A percentile compares a stretch with the other conserved stretches of the same genome.
Conservation (phyloP, 2,888 invertebrate genomes). For the Tetragonisca angustula region DNA sequence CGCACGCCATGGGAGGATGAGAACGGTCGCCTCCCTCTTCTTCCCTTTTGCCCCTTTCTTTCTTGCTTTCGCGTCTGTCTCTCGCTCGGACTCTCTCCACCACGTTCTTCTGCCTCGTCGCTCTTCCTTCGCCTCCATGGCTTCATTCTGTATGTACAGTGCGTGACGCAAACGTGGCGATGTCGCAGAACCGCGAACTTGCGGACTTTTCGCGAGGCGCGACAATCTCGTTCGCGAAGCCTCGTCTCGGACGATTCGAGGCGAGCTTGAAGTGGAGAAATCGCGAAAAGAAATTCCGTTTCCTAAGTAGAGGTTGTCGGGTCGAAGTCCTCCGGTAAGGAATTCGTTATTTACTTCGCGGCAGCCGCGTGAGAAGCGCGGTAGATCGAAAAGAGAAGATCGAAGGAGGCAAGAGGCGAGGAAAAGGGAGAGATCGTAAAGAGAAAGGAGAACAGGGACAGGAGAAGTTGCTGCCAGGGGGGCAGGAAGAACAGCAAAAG, state of each 20-base stretch:
- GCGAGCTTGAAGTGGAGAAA: neutral
- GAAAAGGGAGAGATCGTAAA: neutral
- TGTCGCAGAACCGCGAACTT: conserved; percentile 65
- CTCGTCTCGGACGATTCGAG: neutral
- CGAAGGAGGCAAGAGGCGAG: neutral
- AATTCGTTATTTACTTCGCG: conserved; percentile 40
- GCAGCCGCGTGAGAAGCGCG: conserved; percentile 20
- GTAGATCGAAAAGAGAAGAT: conserved; percentile 18
- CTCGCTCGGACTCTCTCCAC: conserved; percentile 4
- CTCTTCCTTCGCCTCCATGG: conserved; percentile 33
- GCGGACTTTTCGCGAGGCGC: conserved; percentile 50
- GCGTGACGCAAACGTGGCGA: conserved; percentile 70
- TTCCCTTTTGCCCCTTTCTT: conserved; percentile 34
- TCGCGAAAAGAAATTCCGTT: neutral
- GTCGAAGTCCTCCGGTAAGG: conserved; percentile 28
- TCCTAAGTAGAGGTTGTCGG: neutral
- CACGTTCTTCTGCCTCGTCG: neutral
- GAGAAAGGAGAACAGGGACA: neutral
- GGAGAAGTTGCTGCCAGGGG: neutral
- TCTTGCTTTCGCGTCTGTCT: conserved; percentile 1
- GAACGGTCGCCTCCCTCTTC: neutral
- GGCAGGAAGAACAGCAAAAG: neutral
- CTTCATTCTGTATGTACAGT: conserved; percentile 67
- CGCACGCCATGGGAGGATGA: conserved; percentile 74
- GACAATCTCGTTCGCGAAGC: conserved; percentile 19